phyloP scores from a whole-genome alignment of 2,113 vertebrate genomes.

The Nothoprocta pentlandii region DNA sequence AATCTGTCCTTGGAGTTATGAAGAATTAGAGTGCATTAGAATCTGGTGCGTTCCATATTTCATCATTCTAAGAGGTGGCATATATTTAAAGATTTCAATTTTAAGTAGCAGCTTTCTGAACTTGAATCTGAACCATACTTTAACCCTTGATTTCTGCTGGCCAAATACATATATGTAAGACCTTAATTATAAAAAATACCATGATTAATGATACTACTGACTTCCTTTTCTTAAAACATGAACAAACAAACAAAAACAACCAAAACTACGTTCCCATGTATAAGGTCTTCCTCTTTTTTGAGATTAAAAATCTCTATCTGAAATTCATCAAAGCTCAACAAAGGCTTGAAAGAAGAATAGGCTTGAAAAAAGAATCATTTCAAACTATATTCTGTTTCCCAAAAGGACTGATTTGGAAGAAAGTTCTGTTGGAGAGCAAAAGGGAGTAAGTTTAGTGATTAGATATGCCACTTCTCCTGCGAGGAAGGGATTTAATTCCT shows the following conservation, averaged over 20 bases:
- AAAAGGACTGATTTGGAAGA: neutral
- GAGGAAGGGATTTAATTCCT: neutral
- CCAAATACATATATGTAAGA: rapidly evolving
- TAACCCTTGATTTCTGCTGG: neutral
- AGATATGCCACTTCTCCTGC: neutral
- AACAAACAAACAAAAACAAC: neutral
- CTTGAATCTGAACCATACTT: neutral
- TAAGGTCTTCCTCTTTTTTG: neutral
- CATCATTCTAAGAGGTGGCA: neutral
- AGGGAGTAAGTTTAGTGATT: neutral
- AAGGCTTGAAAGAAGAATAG: neutral
- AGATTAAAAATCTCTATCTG: neutral
- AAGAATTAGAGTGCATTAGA: neutral
- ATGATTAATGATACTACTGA: neutral
- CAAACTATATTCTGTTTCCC: neutral
- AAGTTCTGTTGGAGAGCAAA: neutral
- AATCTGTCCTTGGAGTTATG: neutral
- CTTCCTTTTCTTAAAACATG: neutral
- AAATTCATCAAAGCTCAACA: neutral
- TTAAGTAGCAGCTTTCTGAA: neutral
- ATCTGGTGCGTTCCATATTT: neutral
- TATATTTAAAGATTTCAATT: neutral
- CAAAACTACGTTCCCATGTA: neutral
- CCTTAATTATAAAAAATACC: neutral
- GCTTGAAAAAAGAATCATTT: neutral